phyloP scores from a whole-genome alignment of 2,888 invertebrate genomes.

The Cephus pulcher region DNA sequence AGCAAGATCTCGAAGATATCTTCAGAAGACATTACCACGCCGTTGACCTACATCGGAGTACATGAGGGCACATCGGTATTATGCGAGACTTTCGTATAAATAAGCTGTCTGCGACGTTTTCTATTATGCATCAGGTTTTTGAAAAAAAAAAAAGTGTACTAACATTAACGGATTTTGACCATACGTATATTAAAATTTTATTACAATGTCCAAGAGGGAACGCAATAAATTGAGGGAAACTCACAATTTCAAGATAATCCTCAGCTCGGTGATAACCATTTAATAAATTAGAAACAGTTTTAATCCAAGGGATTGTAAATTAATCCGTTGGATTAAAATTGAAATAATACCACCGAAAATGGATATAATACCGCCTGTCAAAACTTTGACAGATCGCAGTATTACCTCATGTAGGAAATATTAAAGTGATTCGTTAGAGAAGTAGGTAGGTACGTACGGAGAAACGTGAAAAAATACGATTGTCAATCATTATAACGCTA shows the following conservation, averaged over 20 bases:
- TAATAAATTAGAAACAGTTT: background rate
- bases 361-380: background rate
- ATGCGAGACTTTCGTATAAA: slow-evolving; percentile 29
- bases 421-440: background rate
- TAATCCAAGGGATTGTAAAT: background rate
- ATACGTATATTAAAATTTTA: background rate
- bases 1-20: slow-evolving; percentile 25
- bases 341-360: too few species aligned
- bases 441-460: background rate
- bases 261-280: background rate
- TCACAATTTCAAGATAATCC: background rate
- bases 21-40: slow-evolving; percentile 36
- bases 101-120: slow-evolving; percentile 28
- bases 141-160: background rate
- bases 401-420: background rate
- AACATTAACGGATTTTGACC: background rate
- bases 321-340: too few species aligned
- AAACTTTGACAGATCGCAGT: background rate
- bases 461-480: background rate
- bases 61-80: background rate
- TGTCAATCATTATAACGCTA: slow-evolving; percentile 1
- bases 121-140: slow-evolving; percentile 22
- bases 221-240: background rate
- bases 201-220: background rate
- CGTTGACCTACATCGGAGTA: slow-evolving; percentile 38